Conservation (phyloP, 53 echinoderm and acorn worm genomes). For the Zoroaster sp. region DNA sequence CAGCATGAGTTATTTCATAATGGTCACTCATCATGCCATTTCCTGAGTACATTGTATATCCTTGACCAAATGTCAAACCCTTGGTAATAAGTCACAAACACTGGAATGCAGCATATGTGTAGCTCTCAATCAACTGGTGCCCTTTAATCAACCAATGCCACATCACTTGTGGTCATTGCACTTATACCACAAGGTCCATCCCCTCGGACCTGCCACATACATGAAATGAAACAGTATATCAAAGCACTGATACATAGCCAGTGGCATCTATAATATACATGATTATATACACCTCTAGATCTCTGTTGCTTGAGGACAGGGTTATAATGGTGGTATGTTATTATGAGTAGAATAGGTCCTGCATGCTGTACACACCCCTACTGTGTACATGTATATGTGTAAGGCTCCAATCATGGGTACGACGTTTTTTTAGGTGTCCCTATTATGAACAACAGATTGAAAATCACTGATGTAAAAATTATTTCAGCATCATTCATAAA, state of each 20-base stretch:
- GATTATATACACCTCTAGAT: not conserved
- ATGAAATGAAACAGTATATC: conserved; percentile 45
- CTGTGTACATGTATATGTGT: too few relatives aligned
- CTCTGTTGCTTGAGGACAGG: not conserved
- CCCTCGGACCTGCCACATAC: not conserved
- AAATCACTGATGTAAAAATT: too few relatives aligned
- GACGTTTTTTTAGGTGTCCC: too few relatives aligned
- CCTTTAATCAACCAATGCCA: not conserved
- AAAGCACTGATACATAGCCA: not conserved
- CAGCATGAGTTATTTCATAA: too few relatives aligned
- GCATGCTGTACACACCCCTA: not conserved
- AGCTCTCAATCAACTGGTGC: not conserved
- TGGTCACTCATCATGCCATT: too few relatives aligned
- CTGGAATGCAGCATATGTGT: too few relatives aligned
- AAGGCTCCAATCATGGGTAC: too few relatives aligned
- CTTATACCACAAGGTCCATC: not conserved
- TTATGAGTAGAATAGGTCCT: not conserved
- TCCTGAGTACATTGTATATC: too few relatives aligned
- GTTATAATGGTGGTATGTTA: not conserved
- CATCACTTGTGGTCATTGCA: conserved; percentile 15
- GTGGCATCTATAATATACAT: not conserved
- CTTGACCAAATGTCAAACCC: not conserved
- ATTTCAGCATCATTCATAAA: too few relatives aligned
- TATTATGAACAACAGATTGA: too few relatives aligned
- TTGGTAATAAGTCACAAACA: not conserved